These are phyloP conservation scores for Chondrosia reniformis DNA, from an alignment of 37 sponge, comb jelly and placozoan genomes.

Conservation along the genomic window DNA sequence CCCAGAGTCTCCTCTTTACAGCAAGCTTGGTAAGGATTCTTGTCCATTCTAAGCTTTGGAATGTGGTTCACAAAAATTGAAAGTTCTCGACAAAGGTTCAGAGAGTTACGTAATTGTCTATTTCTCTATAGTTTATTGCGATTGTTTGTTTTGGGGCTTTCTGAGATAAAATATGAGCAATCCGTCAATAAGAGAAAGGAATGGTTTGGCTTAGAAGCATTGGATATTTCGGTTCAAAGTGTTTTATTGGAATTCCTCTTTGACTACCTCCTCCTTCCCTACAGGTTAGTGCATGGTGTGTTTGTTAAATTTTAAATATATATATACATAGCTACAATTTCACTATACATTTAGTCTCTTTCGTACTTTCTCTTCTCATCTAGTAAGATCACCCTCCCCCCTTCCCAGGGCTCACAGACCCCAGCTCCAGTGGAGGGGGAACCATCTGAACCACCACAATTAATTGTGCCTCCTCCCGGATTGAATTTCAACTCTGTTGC, in stretches of 20 bases:
- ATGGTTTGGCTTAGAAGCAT: no score
- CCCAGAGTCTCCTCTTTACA: no score
- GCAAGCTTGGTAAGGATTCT: no score
- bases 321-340: not conserved
- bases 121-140: conserved; percentile 46
- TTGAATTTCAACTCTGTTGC: conserved; percentile 27
- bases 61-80: no score
- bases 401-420: not conserved
- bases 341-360: not conserved
- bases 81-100: no score
- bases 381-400: not conserved
- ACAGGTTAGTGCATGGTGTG: conserved; percentile 51
- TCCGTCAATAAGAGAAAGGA: not conserved
- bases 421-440: not conserved
- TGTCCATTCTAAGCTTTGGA: no score
- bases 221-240: not conserved
- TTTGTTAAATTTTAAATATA: not conserved
- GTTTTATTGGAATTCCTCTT: conserved; percentile 48
- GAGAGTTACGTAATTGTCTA: no score
- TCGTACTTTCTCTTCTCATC: not conserved
- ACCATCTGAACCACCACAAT: not conserved
- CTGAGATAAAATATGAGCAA: conserved; percentile 29
- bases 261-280: conserved; percentile 58
- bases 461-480: conserved; percentile 37
- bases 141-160: conserved; percentile 37